These are phyloP conservation scores for Zaprionus taronus DNA, from an alignment of 1,140 invertebrate species.

Conservation along the genomic window DNA sequence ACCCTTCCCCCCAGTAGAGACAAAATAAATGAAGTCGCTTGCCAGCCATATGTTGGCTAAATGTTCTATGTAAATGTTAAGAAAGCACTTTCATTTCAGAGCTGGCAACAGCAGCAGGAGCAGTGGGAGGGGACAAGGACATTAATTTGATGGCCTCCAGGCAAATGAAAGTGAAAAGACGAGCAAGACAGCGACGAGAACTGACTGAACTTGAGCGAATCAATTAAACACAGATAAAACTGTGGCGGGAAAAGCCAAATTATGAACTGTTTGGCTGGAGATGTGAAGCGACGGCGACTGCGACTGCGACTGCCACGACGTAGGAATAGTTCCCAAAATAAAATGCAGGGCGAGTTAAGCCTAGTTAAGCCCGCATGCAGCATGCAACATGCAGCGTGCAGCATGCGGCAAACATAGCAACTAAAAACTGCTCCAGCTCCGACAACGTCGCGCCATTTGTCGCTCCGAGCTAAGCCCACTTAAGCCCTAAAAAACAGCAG, in stretches of 20 bases:
- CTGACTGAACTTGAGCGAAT: not conserved
- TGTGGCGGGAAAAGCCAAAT: constrained; percentile 39
- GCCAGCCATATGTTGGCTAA: constrained; percentile 73
- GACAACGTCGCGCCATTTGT: constrained; percentile 70
- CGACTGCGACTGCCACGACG: too few species aligned
- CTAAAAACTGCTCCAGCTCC: constrained; percentile 74
- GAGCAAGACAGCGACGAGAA: too few species aligned
- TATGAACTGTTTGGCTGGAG: constrained; percentile 47
- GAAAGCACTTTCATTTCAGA: constrained; percentile 72
- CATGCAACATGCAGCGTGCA: constrained; percentile 53
- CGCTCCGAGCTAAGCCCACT: constrained; percentile 75
- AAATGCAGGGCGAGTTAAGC: constrained; percentile 71
- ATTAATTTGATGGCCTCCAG: constrained; percentile 58
- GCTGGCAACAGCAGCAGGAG: constrained; percentile 9
- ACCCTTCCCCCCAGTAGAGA: not conserved
- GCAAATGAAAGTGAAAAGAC: constrained; percentile 57
- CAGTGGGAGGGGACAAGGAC: constrained; percentile 40
- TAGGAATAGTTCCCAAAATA: constrained; percentile 47
- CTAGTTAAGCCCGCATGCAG: constrained; percentile 75
- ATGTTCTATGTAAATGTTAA: constrained; percentile 76
- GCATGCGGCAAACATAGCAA: constrained; percentile 61
- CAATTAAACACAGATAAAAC: constrained; percentile 61
- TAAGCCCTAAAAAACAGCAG: constrained; percentile 80
- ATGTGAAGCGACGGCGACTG: not conserved
- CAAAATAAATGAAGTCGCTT: constrained; percentile 78